phyloP scores from a whole-genome alignment of 2,888 invertebrate genomes.

The Apomyelois bistriatella region DNA sequence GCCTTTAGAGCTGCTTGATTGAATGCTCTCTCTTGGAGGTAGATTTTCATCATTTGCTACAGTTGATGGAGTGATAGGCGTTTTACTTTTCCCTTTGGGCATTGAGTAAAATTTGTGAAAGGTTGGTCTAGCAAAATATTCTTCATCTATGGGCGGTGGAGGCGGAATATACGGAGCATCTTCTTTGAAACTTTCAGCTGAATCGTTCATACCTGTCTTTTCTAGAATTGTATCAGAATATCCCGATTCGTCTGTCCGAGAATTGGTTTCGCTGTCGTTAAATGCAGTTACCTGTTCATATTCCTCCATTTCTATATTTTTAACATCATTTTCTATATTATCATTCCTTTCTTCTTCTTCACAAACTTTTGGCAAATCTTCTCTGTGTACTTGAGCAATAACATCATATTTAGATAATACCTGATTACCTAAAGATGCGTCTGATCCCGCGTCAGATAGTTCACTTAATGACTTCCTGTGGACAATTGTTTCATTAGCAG shows the following conservation, averaged over 20 bases:
- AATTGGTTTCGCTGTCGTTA: constrained; percentile 64
- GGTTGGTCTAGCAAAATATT: constrained; percentile 43
- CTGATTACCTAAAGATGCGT: constrained; percentile 64
- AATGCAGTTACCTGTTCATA: constrained; percentile 56
- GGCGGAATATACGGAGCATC: constrained; percentile 52
- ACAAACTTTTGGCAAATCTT: constrained; percentile 66
- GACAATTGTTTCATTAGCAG: constrained; percentile 31
- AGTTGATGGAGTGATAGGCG: constrained; percentile 19
- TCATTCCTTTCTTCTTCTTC: constrained; percentile 60
- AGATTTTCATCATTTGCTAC: constrained; percentile 32
- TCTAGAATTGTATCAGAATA: constrained; percentile 67
- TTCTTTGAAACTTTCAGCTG: constrained; percentile 46
- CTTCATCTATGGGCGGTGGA: constrained; percentile 66
- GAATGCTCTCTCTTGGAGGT: constrained; percentile 48
- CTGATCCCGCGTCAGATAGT: constrained; percentile 67
- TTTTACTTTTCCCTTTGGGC: constrained; percentile 28
- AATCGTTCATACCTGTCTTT: constrained; percentile 47
- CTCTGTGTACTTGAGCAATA: constrained; percentile 79
- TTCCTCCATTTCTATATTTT: constrained; percentile 29
- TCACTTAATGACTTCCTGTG: constrained; percentile 65
- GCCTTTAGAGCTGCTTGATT: constrained; percentile 46
- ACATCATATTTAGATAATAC: constrained; percentile 77
- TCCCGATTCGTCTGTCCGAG: constrained; percentile 69
- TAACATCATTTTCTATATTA: constrained; percentile 27
- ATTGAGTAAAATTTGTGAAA: constrained; percentile 44